These are phyloP conservation scores for Leucophenga maculata DNA, from an alignment of 2,888 invertebrate species.

Conservation along the genomic window DNA sequence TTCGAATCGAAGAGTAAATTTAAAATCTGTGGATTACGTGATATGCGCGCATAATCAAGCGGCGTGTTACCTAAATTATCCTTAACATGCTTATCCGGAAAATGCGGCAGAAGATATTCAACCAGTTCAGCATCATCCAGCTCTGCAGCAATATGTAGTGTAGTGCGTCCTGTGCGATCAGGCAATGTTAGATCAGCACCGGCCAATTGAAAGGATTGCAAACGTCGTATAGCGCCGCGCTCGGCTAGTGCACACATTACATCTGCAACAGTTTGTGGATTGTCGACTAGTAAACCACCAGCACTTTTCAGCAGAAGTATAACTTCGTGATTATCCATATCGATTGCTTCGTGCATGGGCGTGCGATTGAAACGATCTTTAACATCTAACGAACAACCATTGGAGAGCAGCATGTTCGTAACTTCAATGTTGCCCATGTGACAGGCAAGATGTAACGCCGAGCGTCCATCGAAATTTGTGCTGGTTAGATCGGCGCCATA, in stretches of 20 bases:
- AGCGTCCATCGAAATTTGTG: constrained; percentile 83
- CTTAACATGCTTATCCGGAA: constrained; percentile 68
- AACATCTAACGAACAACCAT: constrained; percentile 87
- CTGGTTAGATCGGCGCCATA: constrained; percentile 84
- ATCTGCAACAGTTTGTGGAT: constrained; percentile 76
- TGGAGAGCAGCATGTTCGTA: constrained; percentile 80
- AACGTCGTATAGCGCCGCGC: constrained; percentile 74
- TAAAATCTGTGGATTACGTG: constrained; percentile 41
- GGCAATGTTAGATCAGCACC: constrained; percentile 78
- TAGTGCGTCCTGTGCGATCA: constrained; percentile 79
- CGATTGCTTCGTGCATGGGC: constrained; percentile 81
- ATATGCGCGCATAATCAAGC: constrained; percentile 73
- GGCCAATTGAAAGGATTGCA: constrained; percentile 78
- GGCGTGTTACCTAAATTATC: constrained; percentile 76
- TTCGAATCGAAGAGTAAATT: constrained; percentile 25
- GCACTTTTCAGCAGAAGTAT: constrained; percentile 79
- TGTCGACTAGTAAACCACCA: constrained; percentile 80
- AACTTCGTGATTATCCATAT: constrained; percentile 76
- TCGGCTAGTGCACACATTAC: constrained; percentile 79
- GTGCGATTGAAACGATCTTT: constrained; percentile 81
- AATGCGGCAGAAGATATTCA: constrained; percentile 74
- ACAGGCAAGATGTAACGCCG: constrained; percentile 86
- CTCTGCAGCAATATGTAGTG: constrained; percentile 80
- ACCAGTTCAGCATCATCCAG: constrained; percentile 75
- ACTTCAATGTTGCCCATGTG: constrained; percentile 79